Evolutionary conservation across 2,113 vertebrate species (phyloP).

Genomic region (Piaya cayana): DNA sequence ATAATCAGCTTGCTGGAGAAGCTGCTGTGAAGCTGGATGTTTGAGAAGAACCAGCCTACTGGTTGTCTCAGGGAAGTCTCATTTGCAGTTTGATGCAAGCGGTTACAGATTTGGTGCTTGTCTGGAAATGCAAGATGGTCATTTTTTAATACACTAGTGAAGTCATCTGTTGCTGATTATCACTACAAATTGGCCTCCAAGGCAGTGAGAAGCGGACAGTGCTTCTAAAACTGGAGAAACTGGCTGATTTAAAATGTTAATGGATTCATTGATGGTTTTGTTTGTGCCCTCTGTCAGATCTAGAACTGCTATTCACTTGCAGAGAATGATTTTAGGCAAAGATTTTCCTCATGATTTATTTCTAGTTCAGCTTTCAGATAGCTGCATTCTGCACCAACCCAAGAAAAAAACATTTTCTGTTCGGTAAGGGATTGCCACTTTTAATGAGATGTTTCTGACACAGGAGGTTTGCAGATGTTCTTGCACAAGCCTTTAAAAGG

Average conservation of each 20-base stretch:
- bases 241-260: neutral
- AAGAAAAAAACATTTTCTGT: neutral
- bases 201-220: neutral
- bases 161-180: neutral
- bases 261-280: neutral
- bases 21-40: neutral
- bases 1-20: neutral
- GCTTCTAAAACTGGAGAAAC: neutral
- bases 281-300: neutral
- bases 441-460: neutral
- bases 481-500: neutral
- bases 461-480: neutral
- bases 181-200: neutral
- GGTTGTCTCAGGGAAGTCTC: neutral
- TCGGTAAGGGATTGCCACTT: neutral
- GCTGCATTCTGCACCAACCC: neutral
- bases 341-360: neutral
- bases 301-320: neutral
- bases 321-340: neutral
- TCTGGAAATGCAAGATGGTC: neutral
- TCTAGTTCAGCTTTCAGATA: neutral
- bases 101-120: neutral
- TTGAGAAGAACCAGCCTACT: neutral
- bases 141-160: neutral
- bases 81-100: neutral